Base-by-base conservation (phyloP, 2,888 invertebrate species). In the Leucozona laternaria region DNA sequence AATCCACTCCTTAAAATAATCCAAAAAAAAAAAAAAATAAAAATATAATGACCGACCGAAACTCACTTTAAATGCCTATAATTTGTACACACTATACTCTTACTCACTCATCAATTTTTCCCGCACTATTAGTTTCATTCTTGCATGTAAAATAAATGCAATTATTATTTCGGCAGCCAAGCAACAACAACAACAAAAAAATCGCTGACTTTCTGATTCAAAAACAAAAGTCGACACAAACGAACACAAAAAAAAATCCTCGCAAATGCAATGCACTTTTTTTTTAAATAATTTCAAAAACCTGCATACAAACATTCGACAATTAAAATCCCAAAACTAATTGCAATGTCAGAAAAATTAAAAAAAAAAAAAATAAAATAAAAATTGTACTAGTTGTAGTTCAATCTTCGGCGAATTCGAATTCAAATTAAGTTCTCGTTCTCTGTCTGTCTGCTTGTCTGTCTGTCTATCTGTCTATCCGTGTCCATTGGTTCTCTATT, bases 291-390 rank as follows among this genome's bases (percentile, higher is more conserved):
- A 80, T 60, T 70, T 48, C 34, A 71, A 48, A 48, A 76, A 70
- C 57, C 20, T 72, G 53, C 58, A 40, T 17, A 43, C 66, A 76
- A 84, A 79, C 48, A 71, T 76, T 76, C 79, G 31, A 72, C 76
- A 79, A 84, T 85, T 77, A 85, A 85, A 85, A 77, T 80, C 66
- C 60, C 66, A 66, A 57, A 53, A 68, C 80, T 75, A 77, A 85
- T 80, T 85, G 84, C 84, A 60, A 72, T 55, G 78, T 77, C 71
- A 64, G 79, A 58, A 68, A 68, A 76, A 43, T 48, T 20, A 7
- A 2, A 50, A 57, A 77, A 62, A 50, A 58, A 17, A 13, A 28
- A 62, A 57, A 77, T 57, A 50, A 58, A 17, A 13, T 20, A 62
- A 22, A 11, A 31, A 53, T 25, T 25, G 7, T 53, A 13, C 2